Evolutionary conservation across 2,113 vertebrate genomes (phyloP), one percentile per base, ranked within the genome.

Genomic region (Equus quagga): DNA sequence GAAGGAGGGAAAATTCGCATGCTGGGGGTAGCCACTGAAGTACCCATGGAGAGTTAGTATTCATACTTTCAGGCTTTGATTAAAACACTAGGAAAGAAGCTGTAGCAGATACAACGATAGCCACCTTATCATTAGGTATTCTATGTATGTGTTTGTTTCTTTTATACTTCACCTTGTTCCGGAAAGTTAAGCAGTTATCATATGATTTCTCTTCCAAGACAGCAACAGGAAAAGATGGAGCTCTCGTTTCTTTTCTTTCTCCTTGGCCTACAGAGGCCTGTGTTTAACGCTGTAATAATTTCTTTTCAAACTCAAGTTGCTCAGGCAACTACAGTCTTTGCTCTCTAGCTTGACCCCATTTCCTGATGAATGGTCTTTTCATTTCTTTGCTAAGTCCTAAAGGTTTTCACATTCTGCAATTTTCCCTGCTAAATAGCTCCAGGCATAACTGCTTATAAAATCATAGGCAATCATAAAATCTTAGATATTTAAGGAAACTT

Each of bases 311-410:
- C 28, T 69, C 46, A 6, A 93, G 82, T 96, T 97, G 54, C 91
- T 96, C 51, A 51, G 69, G 73, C 69, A 96, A 72, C 81, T 95
- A 62, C 31, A 62, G 21, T 84, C 89, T 79, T 82, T 92, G 67
- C 91, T 94, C 67, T 92, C 79, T 94, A 84, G 78, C 93, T 94
- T 95, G 94, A 94, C 89, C 96, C 51, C 64, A 28, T 97, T 97
- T 97, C 73, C 60, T 96, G 78, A 97, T 93, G 89, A 98, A 95
- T 96, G 31, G 56, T 81, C 95, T 94, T 97, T 98, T 97, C 88
- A 90, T 90, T 97, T 94, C 70, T 94, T 97, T 62, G 46, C 78
- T 96, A 89, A 95, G 70, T 89, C 51, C 78, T 93, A 58, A 95
- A 86, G 65, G 64, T 89, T 97, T 97, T 96, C 31, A 78, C 72